Conservation (phyloP, 1,140 invertebrate genomes). For the Eurosta solidaginis region DNA sequence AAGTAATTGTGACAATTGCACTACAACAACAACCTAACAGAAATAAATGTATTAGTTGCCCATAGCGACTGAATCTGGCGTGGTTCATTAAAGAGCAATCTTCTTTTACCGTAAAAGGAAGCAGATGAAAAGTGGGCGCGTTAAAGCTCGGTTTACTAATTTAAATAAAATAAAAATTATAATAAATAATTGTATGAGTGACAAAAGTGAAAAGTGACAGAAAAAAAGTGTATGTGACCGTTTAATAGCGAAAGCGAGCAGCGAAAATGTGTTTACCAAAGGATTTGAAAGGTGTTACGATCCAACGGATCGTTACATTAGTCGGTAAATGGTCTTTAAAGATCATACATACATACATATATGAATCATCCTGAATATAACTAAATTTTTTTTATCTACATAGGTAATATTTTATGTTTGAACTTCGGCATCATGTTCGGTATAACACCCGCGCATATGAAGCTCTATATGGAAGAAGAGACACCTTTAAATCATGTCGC, state of each 20-base stretch:
- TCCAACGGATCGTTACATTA: slow-evolving; percentile 45
- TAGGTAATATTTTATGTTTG: slow-evolving; percentile 50
- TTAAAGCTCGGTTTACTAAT: neutral
- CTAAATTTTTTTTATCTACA: neutral
- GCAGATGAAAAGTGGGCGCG: neutral
- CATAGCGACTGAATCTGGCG: neutral
- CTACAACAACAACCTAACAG: neutral
- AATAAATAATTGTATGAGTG: neutral
- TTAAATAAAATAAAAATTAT: no score
- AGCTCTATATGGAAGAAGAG: slow-evolving; percentile 39
- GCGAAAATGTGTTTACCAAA: slow-evolving; percentile 45
- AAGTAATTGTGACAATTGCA: slow-evolving; percentile 17
- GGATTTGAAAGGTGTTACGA: slow-evolving; percentile 41
- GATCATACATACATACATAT: neutral
- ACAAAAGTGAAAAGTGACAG: neutral
- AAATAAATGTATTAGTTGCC: neutral
- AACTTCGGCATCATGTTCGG: slow-evolving; percentile 54
- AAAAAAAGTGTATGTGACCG: neutral
- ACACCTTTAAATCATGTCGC: slow-evolving; percentile 42
- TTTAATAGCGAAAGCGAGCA: neutral
- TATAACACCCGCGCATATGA: slow-evolving; percentile 48
- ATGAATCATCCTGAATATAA: neutral
- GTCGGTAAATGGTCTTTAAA: slow-evolving; percentile 37
- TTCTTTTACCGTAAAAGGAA: neutral
- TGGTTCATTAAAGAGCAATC: neutral